Evolutionary conservation across 2,888 invertebrate species (phyloP), one percentile per base, ranked within the genome.

Genomic region (Cybosia mesomella): DNA sequence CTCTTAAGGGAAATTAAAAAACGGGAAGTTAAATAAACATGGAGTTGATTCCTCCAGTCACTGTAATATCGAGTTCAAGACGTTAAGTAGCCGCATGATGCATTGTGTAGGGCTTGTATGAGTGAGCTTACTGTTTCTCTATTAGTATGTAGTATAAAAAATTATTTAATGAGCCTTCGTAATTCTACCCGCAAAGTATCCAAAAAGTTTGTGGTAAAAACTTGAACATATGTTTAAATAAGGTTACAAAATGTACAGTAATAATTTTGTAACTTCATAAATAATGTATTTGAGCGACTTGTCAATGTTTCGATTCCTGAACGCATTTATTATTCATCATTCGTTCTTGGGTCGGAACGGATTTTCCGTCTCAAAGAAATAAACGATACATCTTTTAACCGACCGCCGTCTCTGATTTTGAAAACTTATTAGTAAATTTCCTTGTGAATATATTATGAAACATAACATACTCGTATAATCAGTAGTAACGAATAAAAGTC

Each of bases 221-320:
- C 55, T 55, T 55, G 22, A 2, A 24, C 5, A 49, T 4, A 15
- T n/a, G 24, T 55, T 22, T 24, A 28, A 55, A 55, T 55, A 22
- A 55, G 5, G 28, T 24, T 55, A 8, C 22, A 24, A 24, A 55
- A 28, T 55, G 18, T 55, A 28, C 55, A 28, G 15, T 28, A 24
- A 55, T 55, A 55, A 55, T 55, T 24, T 24, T 28, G 24, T 24
- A 55, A 24, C 28, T 18, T 55, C 15, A 55, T 55, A 28, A 55
- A 55, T 55, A 24, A 55, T 55, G 28, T 13, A 55, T 55, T 10
- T 55, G 24, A 55, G 55, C 22, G 24, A 55, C 24, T 24, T 24
- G 24, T 24, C 55, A 55, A 55, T 55, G 55, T 55, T 55, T 55
- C 55, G 55, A 28, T 55, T 55, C 55, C 24, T 55, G 24, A 55